Percentiles rank a stretch among this genome's conserved stretches.
phyloP scores from a whole-genome alignment of 2,888 invertebrate genomes.

The Drosophila austrosaltans region DNA sequence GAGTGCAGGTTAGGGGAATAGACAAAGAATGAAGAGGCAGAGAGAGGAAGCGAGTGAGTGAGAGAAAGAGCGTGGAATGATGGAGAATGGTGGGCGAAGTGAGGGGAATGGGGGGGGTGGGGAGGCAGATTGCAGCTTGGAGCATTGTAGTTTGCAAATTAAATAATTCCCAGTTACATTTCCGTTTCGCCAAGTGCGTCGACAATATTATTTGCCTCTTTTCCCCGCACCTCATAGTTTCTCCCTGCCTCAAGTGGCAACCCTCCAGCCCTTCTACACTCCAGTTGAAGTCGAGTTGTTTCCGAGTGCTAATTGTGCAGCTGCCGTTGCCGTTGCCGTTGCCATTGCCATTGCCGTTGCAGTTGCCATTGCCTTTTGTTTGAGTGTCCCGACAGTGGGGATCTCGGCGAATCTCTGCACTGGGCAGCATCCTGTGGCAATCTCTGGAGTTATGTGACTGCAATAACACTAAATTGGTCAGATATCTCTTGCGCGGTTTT shows the following conservation, averaged over 20 bases:
- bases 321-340: conserved; percentile 38
- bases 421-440: conserved; percentile 61
- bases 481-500: conserved; percentile 72
- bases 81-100: neutral
- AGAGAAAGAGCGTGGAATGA: conserved; percentile 6
- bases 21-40: conserved; percentile 53
- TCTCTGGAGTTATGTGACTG: conserved; percentile 75
- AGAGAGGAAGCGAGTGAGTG: neutral
- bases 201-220: conserved; percentile 67
- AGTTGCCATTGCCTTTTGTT: conserved; percentile 42
- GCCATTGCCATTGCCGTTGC: conserved; percentile 28
- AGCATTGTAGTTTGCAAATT: conserved; percentile 76
- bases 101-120: too few species aligned
- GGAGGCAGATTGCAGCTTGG: conserved; percentile 36
- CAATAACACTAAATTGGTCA: conserved; percentile 78
- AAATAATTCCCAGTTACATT: conserved; percentile 80
- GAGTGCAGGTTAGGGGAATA: conserved; percentile 42
- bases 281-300: conserved; percentile 47
- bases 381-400: conserved; percentile 35
- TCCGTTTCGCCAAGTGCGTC: conserved; percentile 71
- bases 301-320: conserved; percentile 75
- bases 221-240: conserved; percentile 30
- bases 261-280: conserved; percentile 18
- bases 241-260: conserved; percentile 19
- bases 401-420: conserved; percentile 16